Base-by-base conservation (phyloP, 2,888 invertebrate species). In the Drosophila putrida region DNA sequence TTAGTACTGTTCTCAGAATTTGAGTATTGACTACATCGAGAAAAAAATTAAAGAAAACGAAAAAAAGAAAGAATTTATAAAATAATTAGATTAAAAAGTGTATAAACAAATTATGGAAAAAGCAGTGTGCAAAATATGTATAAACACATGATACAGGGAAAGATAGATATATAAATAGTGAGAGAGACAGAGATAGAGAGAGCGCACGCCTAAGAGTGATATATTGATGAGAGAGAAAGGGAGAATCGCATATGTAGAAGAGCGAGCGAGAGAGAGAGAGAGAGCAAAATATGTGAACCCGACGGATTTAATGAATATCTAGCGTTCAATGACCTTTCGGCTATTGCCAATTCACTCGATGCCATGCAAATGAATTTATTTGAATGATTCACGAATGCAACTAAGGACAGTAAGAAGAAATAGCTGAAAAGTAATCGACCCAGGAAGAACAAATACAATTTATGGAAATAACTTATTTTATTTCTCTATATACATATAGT, bases 1-100 rank as follows among this genome's bases (percentile, higher is more conserved):
- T 80, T 88, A 80, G 79, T 82, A 87, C 88, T 89, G 72, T 71
- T 85, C 77, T 89, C 90, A 80, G 82, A 81, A 67, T 80, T 90
- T 90, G 86, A 90, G 86, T 89, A 90, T 88, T 89, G 89, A 88
- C 90, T 89, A 75, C 55, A 79, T 67, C 61, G 63, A 78, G 66
- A 61, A 51, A 68, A 55, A 66, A 75, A 70, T 68, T 51, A 65
- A 74, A 78, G 71, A 72, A 76, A 82, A 77, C 70, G 65, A 74
- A 80, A 78, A 72, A 76, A 75, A 78, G 69, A 73, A 80, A 73
- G 28, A 77, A 57, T 71, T 68, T 50, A 63, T n/a, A 76, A 75
- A 82, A 86, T 71, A 71, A 73, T 81, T 88, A 75, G 75, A 53
- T 78, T 66, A 46, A 54, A 71, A 71, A 64, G 59, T 67, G 73